These are phyloP conservation scores for Trichomycterus rosablanca DNA, from an alignment of 2,113 vertebrate species.

Conservation along the genomic window DNA sequence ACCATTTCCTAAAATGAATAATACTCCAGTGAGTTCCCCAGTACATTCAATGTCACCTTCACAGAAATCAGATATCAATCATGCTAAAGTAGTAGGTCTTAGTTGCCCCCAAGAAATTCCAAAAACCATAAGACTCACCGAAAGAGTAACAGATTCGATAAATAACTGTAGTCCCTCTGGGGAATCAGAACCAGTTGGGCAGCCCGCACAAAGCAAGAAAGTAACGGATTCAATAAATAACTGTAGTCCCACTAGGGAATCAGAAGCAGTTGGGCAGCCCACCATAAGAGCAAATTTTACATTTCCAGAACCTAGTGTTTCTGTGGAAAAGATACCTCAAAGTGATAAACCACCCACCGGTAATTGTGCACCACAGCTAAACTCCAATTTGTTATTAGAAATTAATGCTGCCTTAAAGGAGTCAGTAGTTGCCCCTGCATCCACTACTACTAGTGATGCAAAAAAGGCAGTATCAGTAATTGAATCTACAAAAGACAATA, in stretches of 20 bases:
- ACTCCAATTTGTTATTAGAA: neutral
- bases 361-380: slow-evolving; percentile 16
- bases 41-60: slow-evolving; percentile 12
- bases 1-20: neutral
- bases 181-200: neutral
- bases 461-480: neutral
- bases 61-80: neutral
- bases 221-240: neutral
- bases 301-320: neutral
- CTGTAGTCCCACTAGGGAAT: neutral
- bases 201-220: neutral
- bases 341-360: slow-evolving; percentile 1
- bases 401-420: neutral
- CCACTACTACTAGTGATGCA: no score
- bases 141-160: neutral
- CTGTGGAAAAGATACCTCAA: slow-evolving; percentile 29
- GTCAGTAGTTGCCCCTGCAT: neutral
- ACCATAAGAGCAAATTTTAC: slow-evolving; percentile 14
- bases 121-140: no score
- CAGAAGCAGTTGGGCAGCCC: neutral
- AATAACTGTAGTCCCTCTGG: neutral
- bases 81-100: no score
- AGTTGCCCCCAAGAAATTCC: no score
- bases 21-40: neutral
- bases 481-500: slow-evolving; percentile 5